Conservation (phyloP, 1,140 invertebrate genomes). For the Plodia interpunctella region DNA sequence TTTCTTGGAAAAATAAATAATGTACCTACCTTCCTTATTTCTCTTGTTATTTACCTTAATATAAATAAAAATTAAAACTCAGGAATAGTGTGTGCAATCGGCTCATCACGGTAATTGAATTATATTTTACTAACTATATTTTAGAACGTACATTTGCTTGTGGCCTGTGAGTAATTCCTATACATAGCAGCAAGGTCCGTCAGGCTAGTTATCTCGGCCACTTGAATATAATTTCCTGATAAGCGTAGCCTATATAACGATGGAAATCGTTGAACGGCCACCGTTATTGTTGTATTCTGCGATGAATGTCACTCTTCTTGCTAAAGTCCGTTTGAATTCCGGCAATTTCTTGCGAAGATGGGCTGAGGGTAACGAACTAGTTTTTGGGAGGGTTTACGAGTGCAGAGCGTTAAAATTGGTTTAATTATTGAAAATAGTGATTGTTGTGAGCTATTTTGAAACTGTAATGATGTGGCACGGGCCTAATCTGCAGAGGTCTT, state of each 20-base stretch:
- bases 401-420: slow-evolving; percentile 41
- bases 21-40: too few relatives aligned
- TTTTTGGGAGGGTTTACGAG: slow-evolving; percentile 46
- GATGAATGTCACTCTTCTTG: slow-evolving; percentile 38
- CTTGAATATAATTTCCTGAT: slow-evolving; percentile 52
- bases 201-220: slow-evolving; percentile 36
- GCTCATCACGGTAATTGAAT: too few relatives aligned
- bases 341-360: slow-evolving; percentile 35
- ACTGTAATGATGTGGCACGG: slow-evolving; percentile 64
- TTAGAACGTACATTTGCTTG: too few relatives aligned
- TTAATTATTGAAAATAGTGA: slow-evolving; percentile 17
- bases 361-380: slow-evolving; percentile 36
- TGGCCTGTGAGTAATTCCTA: not conserved
- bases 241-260: slow-evolving; percentile 68
- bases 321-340: slow-evolving; percentile 23
- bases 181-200: slow-evolving; percentile 1
- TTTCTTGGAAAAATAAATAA: not conserved
- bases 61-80: too few relatives aligned
- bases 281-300: slow-evolving; percentile 43
- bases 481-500: slow-evolving; percentile 70
- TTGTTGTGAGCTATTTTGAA: slow-evolving; percentile 15
- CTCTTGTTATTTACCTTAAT: too few relatives aligned
- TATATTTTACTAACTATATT: too few relatives aligned
- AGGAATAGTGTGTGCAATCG: too few relatives aligned
- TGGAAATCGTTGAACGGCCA: slow-evolving; percentile 50